A percentile compares a stretch with the other conserved stretches of the same genome.
These are phyloP conservation scores for Pseudomyrmex pallidus DNA, from an alignment of 1,140 invertebrate genomes.

Conservation along the genomic window DNA sequence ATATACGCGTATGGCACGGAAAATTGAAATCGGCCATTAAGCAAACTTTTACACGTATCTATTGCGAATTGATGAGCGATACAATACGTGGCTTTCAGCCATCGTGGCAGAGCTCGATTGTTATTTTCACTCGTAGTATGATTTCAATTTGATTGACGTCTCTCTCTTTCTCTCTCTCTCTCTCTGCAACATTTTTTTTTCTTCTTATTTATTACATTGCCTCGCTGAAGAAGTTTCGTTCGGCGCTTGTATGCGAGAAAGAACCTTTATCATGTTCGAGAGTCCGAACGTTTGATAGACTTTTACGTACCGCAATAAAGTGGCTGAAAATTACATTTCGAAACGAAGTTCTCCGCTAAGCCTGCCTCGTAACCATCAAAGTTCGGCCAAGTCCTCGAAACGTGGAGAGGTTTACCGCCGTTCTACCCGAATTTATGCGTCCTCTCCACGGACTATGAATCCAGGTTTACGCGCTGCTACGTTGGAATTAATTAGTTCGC, in stretches of 20 bases:
- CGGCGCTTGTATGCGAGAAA: not conserved
- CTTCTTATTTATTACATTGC: not conserved
- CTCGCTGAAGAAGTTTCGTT: not conserved
- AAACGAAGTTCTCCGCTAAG: constrained; percentile 8
- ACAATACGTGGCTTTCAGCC: not conserved
- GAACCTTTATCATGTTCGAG: not conserved
- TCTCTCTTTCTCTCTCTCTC: no score
- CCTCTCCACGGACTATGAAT: constrained; percentile 44
- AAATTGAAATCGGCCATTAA: constrained; percentile 39
- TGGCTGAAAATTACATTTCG: constrained; percentile 64
- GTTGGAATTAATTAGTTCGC: constrained; percentile 67
- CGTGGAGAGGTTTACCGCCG: constrained; percentile 45
- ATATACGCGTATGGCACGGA: not conserved
- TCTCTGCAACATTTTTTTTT: no score
- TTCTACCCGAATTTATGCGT: constrained; percentile 48
- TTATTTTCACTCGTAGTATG: not conserved
- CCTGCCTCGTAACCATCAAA: constrained; percentile 62
- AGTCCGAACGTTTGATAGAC: constrained; percentile 15
- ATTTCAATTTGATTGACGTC: not conserved
- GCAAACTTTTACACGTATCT: constrained; percentile 11
- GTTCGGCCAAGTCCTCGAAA: constrained; percentile 61
- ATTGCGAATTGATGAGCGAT: constrained; percentile 10
- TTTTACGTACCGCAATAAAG: constrained; percentile 64
- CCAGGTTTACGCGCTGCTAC: constrained; percentile 54
- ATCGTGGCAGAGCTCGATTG: not conserved